Evolutionary conservation across 2,113 vertebrate genomes (phyloP).

Genomic region (Clarias magur): DNA sequence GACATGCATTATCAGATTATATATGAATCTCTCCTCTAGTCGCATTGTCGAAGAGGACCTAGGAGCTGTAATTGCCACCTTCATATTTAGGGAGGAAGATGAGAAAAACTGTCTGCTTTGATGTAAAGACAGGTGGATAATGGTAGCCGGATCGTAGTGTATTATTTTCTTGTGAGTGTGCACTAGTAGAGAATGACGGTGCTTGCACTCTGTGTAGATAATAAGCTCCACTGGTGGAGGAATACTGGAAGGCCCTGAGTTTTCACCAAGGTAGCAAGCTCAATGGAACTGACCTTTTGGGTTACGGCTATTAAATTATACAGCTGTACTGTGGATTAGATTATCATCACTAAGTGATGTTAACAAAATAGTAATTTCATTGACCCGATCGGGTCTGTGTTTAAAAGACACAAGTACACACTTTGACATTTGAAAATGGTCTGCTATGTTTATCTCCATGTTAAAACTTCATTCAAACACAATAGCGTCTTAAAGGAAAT

Average conservation of each 20-base stretch:
- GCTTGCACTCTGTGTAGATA: constrained; percentile 38
- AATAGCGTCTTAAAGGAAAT: constrained; percentile 19
- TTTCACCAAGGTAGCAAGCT: constrained; percentile 22
- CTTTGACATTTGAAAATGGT: constrained; percentile 18
- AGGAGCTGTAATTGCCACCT: constrained; percentile 31
- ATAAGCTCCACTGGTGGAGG: constrained; percentile 37
- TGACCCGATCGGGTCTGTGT: constrained; percentile 49
- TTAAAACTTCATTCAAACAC: constrained; percentile 23
- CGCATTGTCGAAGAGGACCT: background rate
- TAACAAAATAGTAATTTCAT: constrained; percentile 50
- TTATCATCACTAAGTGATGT: constrained; percentile 32
- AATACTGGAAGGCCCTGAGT: constrained; percentile 8
- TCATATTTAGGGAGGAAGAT: constrained; percentile 22
- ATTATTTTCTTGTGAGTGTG: constrained; percentile 41
- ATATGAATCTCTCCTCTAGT: constrained; percentile 5
- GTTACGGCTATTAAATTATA: constrained; percentile 53
- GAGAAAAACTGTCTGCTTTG: constrained; percentile 29
- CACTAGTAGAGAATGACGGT: constrained; percentile 37
- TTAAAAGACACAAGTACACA: constrained; percentile 48
- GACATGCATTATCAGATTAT: constrained; percentile 13
- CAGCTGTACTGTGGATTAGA: constrained; percentile 48
- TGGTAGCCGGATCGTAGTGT: constrained; percentile 35
- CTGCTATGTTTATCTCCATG: constrained; percentile 59
- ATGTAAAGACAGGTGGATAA: constrained; percentile 46
- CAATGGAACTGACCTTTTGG: constrained; percentile 33